phyloP scores from a whole-genome alignment of 2,888 invertebrate species.

The Drosophila gaucha region DNA sequence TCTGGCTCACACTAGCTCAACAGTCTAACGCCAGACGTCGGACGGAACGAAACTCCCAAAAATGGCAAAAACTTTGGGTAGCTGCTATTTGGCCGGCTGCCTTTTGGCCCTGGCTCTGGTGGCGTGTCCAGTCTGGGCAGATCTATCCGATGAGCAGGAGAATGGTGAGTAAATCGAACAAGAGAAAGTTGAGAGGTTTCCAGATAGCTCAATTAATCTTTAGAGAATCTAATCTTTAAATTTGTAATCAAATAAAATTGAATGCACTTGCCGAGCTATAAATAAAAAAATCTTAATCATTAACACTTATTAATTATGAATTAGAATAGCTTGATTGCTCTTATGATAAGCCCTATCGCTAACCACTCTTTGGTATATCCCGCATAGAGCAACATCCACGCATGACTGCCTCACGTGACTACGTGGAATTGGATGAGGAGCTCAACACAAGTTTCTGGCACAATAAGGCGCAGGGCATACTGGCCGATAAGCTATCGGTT shows the following conservation, averaged over 20 bases:
- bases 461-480: conserved; percentile 78
- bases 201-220: too few relatives aligned
- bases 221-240: too few relatives aligned
- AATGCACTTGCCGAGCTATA: neutral
- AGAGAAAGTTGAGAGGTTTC: too few relatives aligned
- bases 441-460: conserved; percentile 79
- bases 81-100: conserved; percentile 5
- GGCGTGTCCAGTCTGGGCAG: conserved; percentile 24
- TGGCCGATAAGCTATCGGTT: conserved; percentile 63
- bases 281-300: neutral
- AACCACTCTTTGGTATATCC: neutral
- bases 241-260: neutral
- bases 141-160: conserved; percentile 54
- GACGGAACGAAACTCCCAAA: conserved; percentile 11
- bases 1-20: conserved; percentile 1
- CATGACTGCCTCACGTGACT: conserved; percentile 51
- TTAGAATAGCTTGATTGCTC: conserved; percentile 3
- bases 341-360: conserved; percentile 1
- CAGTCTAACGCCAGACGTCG: conserved; percentile 46
- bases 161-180: conserved; percentile 47
- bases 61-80: conserved; percentile 31
- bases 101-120: conserved; percentile 40
- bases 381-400: conserved; percentile 67
- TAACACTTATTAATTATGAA: neutral
- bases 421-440: conserved; percentile 58